These are phyloP conservation scores for Apus apus DNA, from an alignment of 2,113 vertebrate genomes.

Conservation along the genomic window DNA sequence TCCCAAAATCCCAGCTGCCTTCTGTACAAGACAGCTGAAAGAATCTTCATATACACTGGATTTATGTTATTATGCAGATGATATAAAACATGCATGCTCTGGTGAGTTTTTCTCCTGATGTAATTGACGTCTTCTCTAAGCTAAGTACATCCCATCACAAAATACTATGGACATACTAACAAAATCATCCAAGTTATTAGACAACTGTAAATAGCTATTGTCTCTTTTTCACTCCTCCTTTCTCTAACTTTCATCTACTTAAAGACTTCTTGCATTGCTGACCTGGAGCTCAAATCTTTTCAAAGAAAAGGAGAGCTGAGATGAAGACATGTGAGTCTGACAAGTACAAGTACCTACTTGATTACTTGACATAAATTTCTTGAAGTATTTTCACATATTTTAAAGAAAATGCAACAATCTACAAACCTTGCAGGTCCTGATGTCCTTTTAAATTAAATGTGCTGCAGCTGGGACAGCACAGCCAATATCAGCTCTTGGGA, in stretches of 20 bases:
- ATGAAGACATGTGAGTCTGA: neutral
- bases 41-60: neutral
- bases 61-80: constrained; percentile 29
- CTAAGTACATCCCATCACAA: neutral
- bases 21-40: constrained; percentile 31
- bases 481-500: neutral
- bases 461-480: neutral
- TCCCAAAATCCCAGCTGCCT: constrained; percentile 41
- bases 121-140: neutral
- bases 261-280: neutral
- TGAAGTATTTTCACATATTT: neutral
- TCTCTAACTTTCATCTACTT: neutral
- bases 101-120: neutral
- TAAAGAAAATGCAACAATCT: neutral
- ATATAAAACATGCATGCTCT: neutral
- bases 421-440: neutral
- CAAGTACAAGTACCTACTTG: neutral
- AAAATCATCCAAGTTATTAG: neutral
- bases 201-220: neutral
- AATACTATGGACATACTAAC: neutral
- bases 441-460: neutral
- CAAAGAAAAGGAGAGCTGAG: neutral
- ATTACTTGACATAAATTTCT: constrained; percentile 35
- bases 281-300: constrained; percentile 6
- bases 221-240: neutral